These are phyloP conservation scores for Myiopsitta monachus DNA, from an alignment of 2,113 vertebrate species.

Conservation along the genomic window DNA sequence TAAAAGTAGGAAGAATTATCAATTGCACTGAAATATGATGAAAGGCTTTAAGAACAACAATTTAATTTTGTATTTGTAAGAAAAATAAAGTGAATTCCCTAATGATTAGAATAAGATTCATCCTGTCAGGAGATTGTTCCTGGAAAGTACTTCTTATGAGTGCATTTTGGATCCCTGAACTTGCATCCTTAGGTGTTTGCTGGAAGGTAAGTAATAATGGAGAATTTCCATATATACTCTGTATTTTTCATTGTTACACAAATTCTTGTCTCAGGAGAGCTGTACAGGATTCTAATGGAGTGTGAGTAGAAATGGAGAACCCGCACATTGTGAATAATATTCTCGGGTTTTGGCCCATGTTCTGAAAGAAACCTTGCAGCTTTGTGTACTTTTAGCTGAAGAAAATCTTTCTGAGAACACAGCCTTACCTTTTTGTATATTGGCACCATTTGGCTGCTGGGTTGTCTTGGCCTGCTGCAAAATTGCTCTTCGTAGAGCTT, in stretches of 20 bases:
- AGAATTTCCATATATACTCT: neutral
- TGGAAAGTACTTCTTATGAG: neutral
- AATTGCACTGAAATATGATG: neutral
- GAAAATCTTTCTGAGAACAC: neutral
- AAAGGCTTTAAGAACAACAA: neutral
- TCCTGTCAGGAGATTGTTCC: neutral
- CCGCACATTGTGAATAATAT: neutral
- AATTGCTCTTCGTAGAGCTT: neutral
- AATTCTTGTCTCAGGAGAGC: neutral
- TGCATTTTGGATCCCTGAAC: neutral
- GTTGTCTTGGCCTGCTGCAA: neutral
- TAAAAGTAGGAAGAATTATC: neutral
- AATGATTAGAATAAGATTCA: neutral
- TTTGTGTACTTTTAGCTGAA: neutral
- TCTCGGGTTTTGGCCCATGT: neutral
- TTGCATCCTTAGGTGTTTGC: neutral
- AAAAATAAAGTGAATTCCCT: neutral
- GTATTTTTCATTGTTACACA: neutral
- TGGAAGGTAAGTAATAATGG: neutral
- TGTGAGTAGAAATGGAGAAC: neutral
- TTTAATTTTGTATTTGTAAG: neutral
- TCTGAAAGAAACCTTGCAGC: neutral
- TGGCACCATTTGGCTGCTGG: neutral
- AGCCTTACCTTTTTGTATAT: neutral
- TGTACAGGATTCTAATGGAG: accelerated